phyloP scores from a whole-genome alignment of 2,113 vertebrate species.

The Alaudala cheleensis region DNA sequence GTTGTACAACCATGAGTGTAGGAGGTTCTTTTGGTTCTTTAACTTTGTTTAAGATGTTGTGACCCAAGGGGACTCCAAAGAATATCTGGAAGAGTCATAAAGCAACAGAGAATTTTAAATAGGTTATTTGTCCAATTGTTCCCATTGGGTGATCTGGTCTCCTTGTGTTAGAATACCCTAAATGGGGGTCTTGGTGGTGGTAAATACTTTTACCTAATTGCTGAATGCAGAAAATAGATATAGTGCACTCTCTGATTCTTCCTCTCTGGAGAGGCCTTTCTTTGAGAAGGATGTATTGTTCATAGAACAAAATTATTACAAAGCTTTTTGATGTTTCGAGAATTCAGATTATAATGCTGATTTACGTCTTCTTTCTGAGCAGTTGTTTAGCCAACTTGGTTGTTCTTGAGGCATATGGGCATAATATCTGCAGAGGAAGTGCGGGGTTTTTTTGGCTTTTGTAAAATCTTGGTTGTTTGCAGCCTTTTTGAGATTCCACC shows the following conservation, averaged over 20 bases:
- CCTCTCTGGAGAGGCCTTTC: background rate
- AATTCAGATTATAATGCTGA: background rate
- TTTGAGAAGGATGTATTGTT: background rate
- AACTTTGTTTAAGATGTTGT: background rate
- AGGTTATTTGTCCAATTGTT: background rate
- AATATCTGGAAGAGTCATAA: background rate
- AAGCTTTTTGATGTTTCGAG: background rate
- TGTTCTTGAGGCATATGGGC: background rate
- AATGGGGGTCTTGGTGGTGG: background rate
- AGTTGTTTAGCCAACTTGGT: background rate
- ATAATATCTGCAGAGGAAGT: background rate
- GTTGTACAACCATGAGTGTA: background rate
- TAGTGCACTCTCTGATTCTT: background rate
- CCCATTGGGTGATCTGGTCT: background rate
- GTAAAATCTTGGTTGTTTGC: background rate
- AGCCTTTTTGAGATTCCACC: background rate
- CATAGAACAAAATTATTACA: background rate
- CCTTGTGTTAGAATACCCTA: background rate
- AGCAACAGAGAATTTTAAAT: background rate
- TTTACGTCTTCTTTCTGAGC: background rate
- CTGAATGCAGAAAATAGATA: background rate
- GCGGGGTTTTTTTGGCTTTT: background rate
- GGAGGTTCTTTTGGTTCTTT: background rate
- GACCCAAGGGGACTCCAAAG: background rate
- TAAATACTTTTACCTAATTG: background rate